These are phyloP conservation scores for Slavum lentiscoides DNA, from an alignment of 2,888 invertebrate genomes.

Conservation along the genomic window DNA sequence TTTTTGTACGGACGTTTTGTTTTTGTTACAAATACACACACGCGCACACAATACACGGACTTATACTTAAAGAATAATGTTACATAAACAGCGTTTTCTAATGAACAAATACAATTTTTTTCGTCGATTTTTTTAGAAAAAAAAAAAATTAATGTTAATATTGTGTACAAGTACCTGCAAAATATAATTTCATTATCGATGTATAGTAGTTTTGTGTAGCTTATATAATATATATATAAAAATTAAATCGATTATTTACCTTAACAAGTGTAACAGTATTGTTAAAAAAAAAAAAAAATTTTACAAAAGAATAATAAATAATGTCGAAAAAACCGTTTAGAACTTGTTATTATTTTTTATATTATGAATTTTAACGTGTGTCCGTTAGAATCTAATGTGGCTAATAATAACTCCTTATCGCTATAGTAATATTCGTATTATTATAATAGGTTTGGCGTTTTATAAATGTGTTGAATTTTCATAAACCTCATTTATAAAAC, in stretches of 20 bases:
- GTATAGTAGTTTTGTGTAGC: neutral
- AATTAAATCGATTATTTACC: constrained; percentile 2
- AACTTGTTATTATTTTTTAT: neutral
- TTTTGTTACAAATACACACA: constrained; percentile 7
- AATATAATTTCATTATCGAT: neutral
- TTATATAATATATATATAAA: neutral
- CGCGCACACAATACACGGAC: neutral
- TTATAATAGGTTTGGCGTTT: constrained; percentile 19
- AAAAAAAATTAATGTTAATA: neutral
- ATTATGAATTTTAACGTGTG: neutral
- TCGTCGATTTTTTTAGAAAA: constrained; percentile 6
- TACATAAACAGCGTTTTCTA: too few relatives aligned
- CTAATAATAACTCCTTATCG: neutral
- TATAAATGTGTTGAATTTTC: constrained; percentile 13
- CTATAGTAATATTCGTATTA: constrained; percentile 7
- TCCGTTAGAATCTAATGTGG: constrained; percentile 20
- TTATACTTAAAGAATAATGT: neutral
- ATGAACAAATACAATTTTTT: neutral
- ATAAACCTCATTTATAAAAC: constrained; percentile 14
- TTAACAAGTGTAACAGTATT: too few relatives aligned
- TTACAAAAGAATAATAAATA: too few relatives aligned
- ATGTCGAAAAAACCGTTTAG: neutral
- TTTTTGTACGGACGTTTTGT: constrained; percentile 17
- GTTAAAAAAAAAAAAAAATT: too few relatives aligned
- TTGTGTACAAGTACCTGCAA: neutral